phyloP scores from a whole-genome alignment of 2,797 vertebrate genomes.

The Perodicticus potto region DNA sequence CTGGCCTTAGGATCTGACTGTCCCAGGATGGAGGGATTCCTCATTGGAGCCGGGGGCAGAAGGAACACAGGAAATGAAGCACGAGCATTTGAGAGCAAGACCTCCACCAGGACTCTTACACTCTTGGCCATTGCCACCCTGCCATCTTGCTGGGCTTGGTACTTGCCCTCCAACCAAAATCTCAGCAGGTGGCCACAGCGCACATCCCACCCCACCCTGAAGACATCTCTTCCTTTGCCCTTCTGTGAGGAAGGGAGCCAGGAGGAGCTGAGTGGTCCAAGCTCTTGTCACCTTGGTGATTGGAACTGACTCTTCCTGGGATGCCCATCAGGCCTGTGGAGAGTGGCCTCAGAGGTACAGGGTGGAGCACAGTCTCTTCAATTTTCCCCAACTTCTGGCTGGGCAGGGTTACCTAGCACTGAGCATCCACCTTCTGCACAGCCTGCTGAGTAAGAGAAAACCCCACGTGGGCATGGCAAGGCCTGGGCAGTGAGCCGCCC shows the following conservation, averaged over 20 bases:
- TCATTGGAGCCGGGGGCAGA: background rate
- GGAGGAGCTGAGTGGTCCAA: background rate
- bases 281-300: background rate
- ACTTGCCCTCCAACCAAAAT: background rate
- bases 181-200: background rate
- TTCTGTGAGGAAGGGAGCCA: background rate
- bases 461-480: background rate
- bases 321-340: background rate
- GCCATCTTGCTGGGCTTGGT: background rate
- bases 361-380: background rate
- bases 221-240: background rate
- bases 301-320: background rate
- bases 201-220: background rate
- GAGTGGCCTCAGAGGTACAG: background rate
- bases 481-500: background rate
- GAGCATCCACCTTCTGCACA: background rate
- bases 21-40: background rate
- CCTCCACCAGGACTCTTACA: background rate
- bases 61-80: too few relatives aligned
- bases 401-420: fast-evolving
- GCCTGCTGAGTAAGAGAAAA: background rate
- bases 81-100: background rate
- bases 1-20: background rate
- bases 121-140: background rate
- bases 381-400: too few relatives aligned